Base-by-base conservation (phyloP, 2,113 vertebrate genomes). In the Strix aluco region DNA sequence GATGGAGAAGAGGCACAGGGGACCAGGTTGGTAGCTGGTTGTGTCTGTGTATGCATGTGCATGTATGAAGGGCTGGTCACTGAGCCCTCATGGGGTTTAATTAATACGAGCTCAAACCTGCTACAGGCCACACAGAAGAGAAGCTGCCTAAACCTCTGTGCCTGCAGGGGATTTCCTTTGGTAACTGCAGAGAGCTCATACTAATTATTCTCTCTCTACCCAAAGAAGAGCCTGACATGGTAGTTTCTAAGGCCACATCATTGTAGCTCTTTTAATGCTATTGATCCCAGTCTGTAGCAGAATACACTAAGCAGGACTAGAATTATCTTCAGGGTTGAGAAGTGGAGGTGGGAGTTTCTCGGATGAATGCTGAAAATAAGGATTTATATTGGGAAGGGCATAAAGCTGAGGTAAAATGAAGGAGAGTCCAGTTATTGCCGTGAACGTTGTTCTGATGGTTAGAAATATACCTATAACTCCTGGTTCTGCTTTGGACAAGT, bases 1-100 rank as follows among this genome's bases (percentile, higher is more conserved):
- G 99, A 99, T 99, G 99, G 99, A 99, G 94, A 99, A 99, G 90
- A 98, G 99, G 96, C 99, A 99, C 92, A 98, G 99, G 74, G 99
- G 99, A 90, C 99, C 99, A 95, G 99, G 99, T 99, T 93, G 92
- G 98, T 84, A 40, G 63, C 0, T 42, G 40, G 0, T 44, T 83
- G 70, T 77, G 74, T 62, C 87, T 86, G 54, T 49, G 57, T 66
- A 4, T 81, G 81, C 34, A 2, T n/a, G 66, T 82, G 78, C 42
- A 10, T 67, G 77, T 57, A 38, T 16, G 46, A 58, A 72, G 88
- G 88, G 70, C 80, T 73, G 90, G 85, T 87, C 81, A 25, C 63
- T 73, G 75, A 96, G 59, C 66, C 66, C 95, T 92, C 93, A 0
- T 26, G 94, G 89, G 95, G 19, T 97, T 97, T 96, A 92, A 94